phyloP scores from a whole-genome alignment of 2,888 invertebrate species.

The Philereme vetulata region DNA sequence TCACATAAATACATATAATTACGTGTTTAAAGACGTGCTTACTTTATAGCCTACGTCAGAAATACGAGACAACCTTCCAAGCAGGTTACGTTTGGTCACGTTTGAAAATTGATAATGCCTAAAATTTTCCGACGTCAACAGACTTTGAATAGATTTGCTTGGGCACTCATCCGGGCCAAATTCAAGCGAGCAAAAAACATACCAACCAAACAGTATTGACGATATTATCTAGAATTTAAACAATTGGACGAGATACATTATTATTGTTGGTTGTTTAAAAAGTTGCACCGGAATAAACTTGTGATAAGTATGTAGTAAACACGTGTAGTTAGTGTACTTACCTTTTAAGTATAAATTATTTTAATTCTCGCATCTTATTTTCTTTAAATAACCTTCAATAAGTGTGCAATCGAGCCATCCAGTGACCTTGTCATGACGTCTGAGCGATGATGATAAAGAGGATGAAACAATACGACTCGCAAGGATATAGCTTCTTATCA shows the following conservation, averaged over 20 bases:
- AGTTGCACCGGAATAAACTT: no score
- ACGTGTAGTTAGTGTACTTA: neutral
- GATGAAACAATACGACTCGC: conserved; percentile 19
- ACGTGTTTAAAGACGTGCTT: neutral
- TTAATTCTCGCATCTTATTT: conserved; percentile 25
- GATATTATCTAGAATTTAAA: no score
- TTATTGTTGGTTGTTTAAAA: no score
- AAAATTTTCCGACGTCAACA: neutral
- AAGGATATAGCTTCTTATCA: conserved; percentile 50
- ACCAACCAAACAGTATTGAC: no score
- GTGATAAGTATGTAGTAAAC: neutral
- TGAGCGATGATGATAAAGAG: conserved; percentile 56
- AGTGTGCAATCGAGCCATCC: conserved; percentile 41
- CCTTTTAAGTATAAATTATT: neutral
- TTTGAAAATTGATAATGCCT: neutral
- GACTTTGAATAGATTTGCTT: no score
- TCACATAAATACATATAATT: conserved; percentile 4
- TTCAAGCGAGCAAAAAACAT: no score
- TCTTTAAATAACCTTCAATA: conserved; percentile 40
- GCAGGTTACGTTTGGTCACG: neutral
- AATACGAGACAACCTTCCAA: neutral
- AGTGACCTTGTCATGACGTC: conserved; percentile 58
- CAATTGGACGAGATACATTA: no score
- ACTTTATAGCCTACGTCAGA: conserved; percentile 1
- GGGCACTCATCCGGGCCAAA: no score